Base-by-base conservation (phyloP, 2,113 vertebrate species). In the Hassar affinis region DNA sequence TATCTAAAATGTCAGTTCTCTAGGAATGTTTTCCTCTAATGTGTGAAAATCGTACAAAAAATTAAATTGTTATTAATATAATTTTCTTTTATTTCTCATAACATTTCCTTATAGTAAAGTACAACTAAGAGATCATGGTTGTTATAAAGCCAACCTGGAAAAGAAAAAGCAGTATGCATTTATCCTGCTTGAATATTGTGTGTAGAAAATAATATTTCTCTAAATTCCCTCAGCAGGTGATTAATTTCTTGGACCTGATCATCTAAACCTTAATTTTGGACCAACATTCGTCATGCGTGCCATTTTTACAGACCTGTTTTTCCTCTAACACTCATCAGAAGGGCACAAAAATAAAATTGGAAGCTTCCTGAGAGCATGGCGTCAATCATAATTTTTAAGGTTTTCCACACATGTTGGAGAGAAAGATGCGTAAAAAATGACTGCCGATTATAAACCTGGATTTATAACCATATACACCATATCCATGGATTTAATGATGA, bases 281-380 rank as follows among this genome's bases (percentile, higher is more conserved):
- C 20, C 30, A 42, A 42, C 52, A 12, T 78, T 42, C 6, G 22
- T 56, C 20, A 78, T 38, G 10, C 30, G 75, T 57, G 52, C 22
- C 30, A 38, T 57, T 78, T 78, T 5, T 57, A 78, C 33, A 56
- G 52, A 35, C 51, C 51, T 57, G 52, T 42, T 78, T 78, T 57
- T 38, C 18, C 6, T 78, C 20, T 57, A n/a, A 76, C 74, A 76
- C 12, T 77, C 75, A 57, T 57, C 33, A 78, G 18, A 78, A 78
- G 33, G 10, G 52, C 52, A 56, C 72, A 57, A 42, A 78, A 38
- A 35, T 78, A 38, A 78, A 57, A 57, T n/a, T 42, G 9, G 52
- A 78, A 56, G 52, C 4, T 57, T 78, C 75, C 10, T 78, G 52
- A 38, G 5, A 78, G 52, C 18, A 57, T 35, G 52, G 54, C 12